Evolutionary conservation across 1,140 invertebrate species (phyloP).

Genomic region (Drosophila sucinea): DNA sequence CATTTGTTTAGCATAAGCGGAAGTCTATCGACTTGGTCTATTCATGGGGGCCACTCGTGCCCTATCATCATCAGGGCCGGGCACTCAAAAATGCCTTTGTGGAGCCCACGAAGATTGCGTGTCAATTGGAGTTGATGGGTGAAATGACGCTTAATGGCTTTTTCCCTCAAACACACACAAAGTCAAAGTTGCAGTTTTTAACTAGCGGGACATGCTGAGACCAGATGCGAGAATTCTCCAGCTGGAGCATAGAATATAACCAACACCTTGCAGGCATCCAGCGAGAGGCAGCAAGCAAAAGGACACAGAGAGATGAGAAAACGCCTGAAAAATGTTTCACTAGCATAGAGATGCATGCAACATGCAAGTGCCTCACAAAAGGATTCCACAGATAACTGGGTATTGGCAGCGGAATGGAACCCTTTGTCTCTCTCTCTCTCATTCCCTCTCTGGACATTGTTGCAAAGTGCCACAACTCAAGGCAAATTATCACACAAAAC

Average conservation of each 20-base stretch:
- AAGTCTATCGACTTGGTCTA: conserved; percentile 14
- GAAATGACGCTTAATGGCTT: conserved; percentile 5
- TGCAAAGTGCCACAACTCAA: conserved; percentile 12
- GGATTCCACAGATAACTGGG: not conserved
- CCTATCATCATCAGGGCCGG: conserved; percentile 35
- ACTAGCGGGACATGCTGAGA: not conserved
- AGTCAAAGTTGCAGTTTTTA: conserved; percentile 6
- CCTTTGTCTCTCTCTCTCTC: not conserved
- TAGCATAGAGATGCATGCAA: not conserved
- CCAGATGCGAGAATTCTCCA: too few relatives aligned
- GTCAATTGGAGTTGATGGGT: conserved; percentile 21
- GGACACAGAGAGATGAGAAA: too few relatives aligned
- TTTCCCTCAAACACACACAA: not conserved
- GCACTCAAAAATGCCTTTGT: conserved; percentile 14
- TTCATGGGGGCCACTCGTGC: conserved; percentile 19
- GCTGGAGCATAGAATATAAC: too few relatives aligned
- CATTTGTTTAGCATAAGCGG: conserved; percentile 28
- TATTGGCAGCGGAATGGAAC: conserved; percentile 3
- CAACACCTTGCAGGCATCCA: too few relatives aligned
- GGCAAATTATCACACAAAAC: conserved; percentile 49
- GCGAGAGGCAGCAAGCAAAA: too few relatives aligned
- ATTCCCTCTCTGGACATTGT: not conserved
- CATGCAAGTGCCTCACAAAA: not conserved
- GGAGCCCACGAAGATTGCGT: conserved; percentile 9
- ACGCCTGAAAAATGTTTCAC: not conserved